phyloP scores from a whole-genome alignment of 2,888 invertebrate genomes.

The Phania funesta region DNA sequence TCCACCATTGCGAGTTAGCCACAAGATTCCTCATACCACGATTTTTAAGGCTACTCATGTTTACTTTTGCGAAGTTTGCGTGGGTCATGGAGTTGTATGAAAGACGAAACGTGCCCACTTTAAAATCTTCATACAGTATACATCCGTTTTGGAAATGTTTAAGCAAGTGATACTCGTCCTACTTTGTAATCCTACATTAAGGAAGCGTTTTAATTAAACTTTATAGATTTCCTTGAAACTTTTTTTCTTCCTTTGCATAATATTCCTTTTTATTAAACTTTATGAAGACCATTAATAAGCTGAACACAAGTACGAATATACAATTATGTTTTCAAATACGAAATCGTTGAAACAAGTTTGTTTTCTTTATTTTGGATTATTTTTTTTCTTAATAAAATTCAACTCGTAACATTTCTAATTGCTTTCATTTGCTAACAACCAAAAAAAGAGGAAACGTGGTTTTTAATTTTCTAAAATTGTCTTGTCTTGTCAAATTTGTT shows the following conservation, averaged over 20 bases:
- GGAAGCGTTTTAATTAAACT: constrained; percentile 64
- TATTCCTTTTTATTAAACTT: constrained; percentile 19
- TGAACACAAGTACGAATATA: neutral
- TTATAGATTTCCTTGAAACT: constrained; percentile 55
- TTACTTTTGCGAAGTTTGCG: no score
- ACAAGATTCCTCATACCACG: no score
- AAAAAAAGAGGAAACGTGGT: constrained; percentile 40
- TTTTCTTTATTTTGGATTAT: neutral
- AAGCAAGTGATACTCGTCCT: no score
- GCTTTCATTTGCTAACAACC: constrained; percentile 53
- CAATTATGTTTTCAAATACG: constrained; percentile 6
- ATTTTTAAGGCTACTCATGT: no score
- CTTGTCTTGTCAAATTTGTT: constrained; percentile 26
- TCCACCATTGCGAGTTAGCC: no score
- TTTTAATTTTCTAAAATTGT: constrained; percentile 62
- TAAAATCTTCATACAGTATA: no score
- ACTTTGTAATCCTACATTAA: neutral
- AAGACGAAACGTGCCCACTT: no score
- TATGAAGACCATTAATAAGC: constrained; percentile 46
- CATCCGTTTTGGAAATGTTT: no score
- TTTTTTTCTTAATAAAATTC: constrained; percentile 44
- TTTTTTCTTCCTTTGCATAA: neutral
- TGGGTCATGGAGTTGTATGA: no score
- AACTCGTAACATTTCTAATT: constrained; percentile 55
- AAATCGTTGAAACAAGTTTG: constrained; percentile 3